Evolutionary conservation across 1,140 invertebrate genomes (phyloP), one percentile per base, ranked within the genome.

Genomic region (Popillia japonica): DNA sequence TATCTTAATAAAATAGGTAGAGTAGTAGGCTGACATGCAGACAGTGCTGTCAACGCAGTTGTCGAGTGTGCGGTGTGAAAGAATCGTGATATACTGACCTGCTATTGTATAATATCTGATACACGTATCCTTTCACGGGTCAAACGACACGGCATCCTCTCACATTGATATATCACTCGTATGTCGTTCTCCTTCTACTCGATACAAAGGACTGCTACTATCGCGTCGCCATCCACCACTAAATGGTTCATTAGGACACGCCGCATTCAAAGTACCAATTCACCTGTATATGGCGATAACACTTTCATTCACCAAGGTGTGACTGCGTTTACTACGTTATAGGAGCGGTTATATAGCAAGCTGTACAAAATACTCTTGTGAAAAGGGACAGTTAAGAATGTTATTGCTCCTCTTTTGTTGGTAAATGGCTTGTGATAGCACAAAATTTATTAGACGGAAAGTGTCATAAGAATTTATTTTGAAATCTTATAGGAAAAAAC

Each of bases 121-220:
- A n/a, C 48, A 17, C 48, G 14, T n/a, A 55, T 55, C 48, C 48
- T 55, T 55, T 55, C 48, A 55, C 48, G 48, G 48, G 48, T 55
- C 48, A 55, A 55, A 17, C 48, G 48, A 55, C 48, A 17, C 14
- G 6, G 48, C 48, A 17, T 55, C 48, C 48, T 55, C 48, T 14
- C 48, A 34, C 48, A 17, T 55, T 55, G 48, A 55, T 55, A 55
- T 55, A 55, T 55, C 17, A 55, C 48, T 17, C 17, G 48, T 17
- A 17, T 17, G 48, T 6, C 6, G 48, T 17, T 55, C 48, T 55
- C 14, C 48, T 55, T 55, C 14, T 17, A 55, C 48, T 6, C 11
- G 14, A 17, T n/a, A 17, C 11, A 34, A 34, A 17, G 14, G 48
- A n/a, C 48, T 14, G 48, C 6, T 55, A 2, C 48, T 55, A 55